Conservation (phyloP, 2,113 vertebrate genomes). For the Osmerus mordax region DNA sequence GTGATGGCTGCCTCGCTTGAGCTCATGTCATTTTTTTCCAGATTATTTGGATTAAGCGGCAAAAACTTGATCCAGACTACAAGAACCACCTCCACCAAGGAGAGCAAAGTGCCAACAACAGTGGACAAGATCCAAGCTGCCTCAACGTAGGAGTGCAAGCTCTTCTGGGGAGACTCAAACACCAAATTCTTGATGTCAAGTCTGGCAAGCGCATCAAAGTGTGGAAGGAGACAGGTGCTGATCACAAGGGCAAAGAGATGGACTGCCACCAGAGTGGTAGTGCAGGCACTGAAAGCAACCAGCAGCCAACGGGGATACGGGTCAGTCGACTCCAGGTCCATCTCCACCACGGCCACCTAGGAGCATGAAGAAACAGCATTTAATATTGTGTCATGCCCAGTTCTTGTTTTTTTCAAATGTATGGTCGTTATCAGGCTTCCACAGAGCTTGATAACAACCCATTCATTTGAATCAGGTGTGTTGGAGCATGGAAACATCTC, state of each 20-base stretch:
- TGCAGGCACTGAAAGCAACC: conserved; percentile 96
- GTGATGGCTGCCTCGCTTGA: conserved; percentile 87
- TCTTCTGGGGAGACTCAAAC: conserved; percentile 94
- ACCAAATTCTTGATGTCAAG: conserved; percentile 98
- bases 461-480: no score
- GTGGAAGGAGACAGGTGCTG: conserved; percentile 97
- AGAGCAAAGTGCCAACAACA: conserved; percentile 94
- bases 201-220: conserved; percentile 95
- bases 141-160: conserved; percentile 95
- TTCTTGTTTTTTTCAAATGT: no score
- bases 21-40: conserved; percentile 69
- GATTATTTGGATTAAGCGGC: conserved; percentile 72
- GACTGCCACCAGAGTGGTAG: conserved; percentile 93
- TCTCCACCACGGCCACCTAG: conserved; percentile 98
- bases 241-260: conserved; percentile 98
- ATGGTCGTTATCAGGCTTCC: no score
- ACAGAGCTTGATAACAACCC: no score
- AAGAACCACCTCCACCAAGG: conserved; percentile 92
- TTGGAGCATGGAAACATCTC: no score
- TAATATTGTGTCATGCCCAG: no score
- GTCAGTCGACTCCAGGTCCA: conserved; percentile 80
- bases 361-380: no score
- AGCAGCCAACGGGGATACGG: conserved; percentile 85
- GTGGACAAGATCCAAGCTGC: conserved; percentile 98
- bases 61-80: conserved; percentile 99